These are phyloP conservation scores for Lasioglossum calceatum DNA, from an alignment of 2,888 invertebrate genomes.

Conservation along the genomic window DNA sequence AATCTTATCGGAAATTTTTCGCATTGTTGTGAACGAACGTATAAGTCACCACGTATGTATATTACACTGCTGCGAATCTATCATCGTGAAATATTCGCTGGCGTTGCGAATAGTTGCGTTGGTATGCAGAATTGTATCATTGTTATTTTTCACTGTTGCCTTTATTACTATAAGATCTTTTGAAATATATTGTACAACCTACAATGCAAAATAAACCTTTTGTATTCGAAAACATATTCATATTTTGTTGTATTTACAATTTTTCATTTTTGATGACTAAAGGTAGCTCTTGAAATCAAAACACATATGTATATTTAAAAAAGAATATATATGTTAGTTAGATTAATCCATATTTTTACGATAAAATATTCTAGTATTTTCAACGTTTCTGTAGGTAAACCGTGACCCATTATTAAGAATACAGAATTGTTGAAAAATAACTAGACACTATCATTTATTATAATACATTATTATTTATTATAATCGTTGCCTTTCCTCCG, in stretches of 20 bases:
- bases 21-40: background rate
- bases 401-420: too few species aligned
- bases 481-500: too few species aligned
- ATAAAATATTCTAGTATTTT: too few species aligned
- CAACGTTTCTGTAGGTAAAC: too few species aligned
- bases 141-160: background rate
- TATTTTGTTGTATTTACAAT: background rate
- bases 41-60: background rate
- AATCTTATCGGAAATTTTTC: constrained; percentile 2
- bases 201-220: background rate
- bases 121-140: background rate
- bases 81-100: background rate
- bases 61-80: background rate
- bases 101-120: background rate
- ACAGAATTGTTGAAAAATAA: too few species aligned
- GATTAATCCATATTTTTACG: too few species aligned
- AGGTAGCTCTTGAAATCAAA: too few species aligned
- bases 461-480: too few species aligned
- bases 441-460: too few species aligned
- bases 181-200: background rate
- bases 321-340: too few species aligned
- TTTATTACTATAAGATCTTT: background rate
- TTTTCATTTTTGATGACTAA: background rate
- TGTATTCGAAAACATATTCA: background rate
- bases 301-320: too few species aligned